Conservation (phyloP, 2,797 vertebrate species). For the Cryptoprocta ferox region DNA sequence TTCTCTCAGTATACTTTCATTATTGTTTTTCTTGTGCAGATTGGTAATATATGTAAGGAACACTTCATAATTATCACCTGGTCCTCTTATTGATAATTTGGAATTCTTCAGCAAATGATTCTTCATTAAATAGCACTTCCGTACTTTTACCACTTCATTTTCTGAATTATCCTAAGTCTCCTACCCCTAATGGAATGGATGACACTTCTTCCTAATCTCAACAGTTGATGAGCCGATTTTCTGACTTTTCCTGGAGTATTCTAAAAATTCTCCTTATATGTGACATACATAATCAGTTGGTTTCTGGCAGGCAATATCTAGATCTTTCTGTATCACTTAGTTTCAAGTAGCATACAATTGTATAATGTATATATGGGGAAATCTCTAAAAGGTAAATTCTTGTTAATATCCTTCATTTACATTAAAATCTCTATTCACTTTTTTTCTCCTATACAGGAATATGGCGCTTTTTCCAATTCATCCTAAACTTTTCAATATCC, state of each 20-base stretch:
- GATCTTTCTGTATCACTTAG: not conserved
- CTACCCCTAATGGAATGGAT: not conserved
- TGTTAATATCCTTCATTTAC: not conserved
- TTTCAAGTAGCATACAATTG: not conserved
- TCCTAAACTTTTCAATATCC: not conserved
- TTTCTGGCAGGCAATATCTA: not conserved
- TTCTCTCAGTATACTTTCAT: not conserved
- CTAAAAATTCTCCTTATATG: not conserved
- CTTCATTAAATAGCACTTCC: not conserved
- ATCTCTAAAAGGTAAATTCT: not conserved
- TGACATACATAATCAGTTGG: not conserved
- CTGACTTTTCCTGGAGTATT: not conserved
- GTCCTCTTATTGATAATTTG: not conserved
- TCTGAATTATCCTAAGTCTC: not conserved
- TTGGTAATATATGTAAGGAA: not conserved
- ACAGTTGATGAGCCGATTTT: not conserved
- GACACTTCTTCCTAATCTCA: not conserved
- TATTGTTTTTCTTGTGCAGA: not conserved
- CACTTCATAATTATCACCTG: not conserved
- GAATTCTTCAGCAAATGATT: constrained; percentile 48
- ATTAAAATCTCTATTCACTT: not conserved
- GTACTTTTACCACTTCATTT: not conserved
- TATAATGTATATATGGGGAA: not conserved
- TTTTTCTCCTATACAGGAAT: not conserved
- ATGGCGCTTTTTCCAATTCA: not conserved